phyloP scores from a whole-genome alignment of 2,888 invertebrate genomes.

The Mycalesis mineus region DNA sequence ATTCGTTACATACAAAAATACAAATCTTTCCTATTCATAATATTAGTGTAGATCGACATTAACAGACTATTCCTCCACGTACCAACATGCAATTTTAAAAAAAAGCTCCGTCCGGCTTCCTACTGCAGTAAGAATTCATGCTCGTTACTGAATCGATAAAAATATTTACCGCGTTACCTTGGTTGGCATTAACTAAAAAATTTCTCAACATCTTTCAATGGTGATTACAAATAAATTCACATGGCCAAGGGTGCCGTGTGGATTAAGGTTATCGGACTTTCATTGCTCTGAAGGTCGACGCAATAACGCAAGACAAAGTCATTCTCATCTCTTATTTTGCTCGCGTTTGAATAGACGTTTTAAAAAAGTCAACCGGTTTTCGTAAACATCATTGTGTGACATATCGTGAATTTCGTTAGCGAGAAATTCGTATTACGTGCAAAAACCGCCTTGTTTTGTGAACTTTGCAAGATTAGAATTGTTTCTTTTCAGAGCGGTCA shows the following conservation, averaged over 20 bases:
- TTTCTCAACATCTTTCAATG: too few relatives aligned
- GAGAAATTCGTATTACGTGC: not conserved
- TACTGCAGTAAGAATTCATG: too few relatives aligned
- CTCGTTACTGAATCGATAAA: too few relatives aligned
- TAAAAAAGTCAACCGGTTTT: slow-evolving; percentile 4
- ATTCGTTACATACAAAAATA: too few relatives aligned
- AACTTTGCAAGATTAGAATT: slow-evolving; percentile 31
- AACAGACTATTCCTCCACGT: too few relatives aligned
- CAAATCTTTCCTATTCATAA: too few relatives aligned
- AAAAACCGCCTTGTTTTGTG: slow-evolving; percentile 3
- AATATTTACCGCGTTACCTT: too few relatives aligned
- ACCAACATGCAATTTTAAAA: too few relatives aligned
- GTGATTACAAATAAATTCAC: not conserved
- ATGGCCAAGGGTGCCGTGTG: not conserved
- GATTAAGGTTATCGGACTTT: slow-evolving; percentile 19
- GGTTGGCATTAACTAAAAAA: too few relatives aligned
- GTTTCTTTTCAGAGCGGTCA: slow-evolving; percentile 35
- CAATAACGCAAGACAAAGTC: slow-evolving; percentile 4
- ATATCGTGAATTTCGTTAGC: not conserved
- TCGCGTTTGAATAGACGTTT: not conserved
- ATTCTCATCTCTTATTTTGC: slow-evolving; percentile 2
- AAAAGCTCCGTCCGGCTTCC: too few relatives aligned
- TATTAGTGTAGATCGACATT: too few relatives aligned
- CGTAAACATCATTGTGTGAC: not conserved
- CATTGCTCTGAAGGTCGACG: slow-evolving; percentile 18